Conservation (phyloP, 37 sponge, comb jelly and placozoan species). For the Lycopodina hypogea region DNA sequence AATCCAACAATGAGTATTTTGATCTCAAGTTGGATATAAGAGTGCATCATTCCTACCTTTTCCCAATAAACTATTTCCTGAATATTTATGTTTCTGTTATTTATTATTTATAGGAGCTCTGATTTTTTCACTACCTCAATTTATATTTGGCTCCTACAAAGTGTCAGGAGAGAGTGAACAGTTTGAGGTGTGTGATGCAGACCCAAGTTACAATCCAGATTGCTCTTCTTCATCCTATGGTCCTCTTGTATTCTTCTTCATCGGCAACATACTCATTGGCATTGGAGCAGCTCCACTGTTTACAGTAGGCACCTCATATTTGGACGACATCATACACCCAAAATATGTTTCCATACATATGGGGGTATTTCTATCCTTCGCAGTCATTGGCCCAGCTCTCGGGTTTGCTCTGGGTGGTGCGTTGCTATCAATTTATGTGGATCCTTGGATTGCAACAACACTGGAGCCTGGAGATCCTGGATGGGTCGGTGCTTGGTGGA, state of each 20-base stretch:
- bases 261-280: conserved; percentile 73
- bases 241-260: conserved; percentile 61
- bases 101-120: conserved; percentile 26
- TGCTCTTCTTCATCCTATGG: conserved; percentile 3
- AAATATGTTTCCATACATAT: conserved; percentile 61
- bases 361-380: conserved; percentile 45
- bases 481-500: conserved; percentile 92
- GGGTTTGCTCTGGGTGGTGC: conserved; percentile 71
- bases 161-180: background rate
- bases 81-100: background rate
- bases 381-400: conserved; percentile 67
- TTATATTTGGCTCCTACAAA: conserved; percentile 52
- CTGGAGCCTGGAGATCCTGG: conserved; percentile 58
- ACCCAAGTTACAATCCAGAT: background rate
- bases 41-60: too few relatives aligned
- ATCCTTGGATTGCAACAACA: conserved; percentile 51
- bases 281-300: conserved; percentile 76
- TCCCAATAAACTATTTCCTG: background rate
- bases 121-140: conserved; percentile 78
- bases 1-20: too few relatives aligned
- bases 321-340: conserved; percentile 78
- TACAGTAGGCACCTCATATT: conserved; percentile 64
- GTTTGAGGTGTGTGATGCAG: conserved; percentile 44
- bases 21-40: too few relatives aligned
- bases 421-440: conserved; percentile 70